Percentiles rank a stretch among this genome's conserved stretches.
Conservation (phyloP, 2,888 invertebrate species). For the Phyllotreta striolata region DNA sequence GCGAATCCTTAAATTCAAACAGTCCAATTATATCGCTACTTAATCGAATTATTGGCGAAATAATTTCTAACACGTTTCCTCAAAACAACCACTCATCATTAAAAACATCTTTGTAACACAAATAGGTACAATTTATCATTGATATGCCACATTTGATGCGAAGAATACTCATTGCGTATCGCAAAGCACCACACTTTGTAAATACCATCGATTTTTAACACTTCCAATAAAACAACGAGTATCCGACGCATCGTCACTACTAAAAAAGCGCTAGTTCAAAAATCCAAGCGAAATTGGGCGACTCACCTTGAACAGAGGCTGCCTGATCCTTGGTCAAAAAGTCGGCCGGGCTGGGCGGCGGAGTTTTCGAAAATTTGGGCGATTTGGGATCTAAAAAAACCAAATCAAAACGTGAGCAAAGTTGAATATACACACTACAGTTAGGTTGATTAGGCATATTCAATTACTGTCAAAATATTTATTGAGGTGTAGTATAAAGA, state of each 20-base stretch:
- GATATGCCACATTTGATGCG: conserved; percentile 56
- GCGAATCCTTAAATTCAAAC: conserved; percentile 28
- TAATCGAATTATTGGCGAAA: conserved; percentile 34
- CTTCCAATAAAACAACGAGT: conserved; percentile 30
- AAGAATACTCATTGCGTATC: conserved; percentile 45
- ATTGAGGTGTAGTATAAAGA: too few species aligned
- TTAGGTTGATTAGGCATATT: too few species aligned
- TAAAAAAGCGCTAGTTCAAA: conserved; percentile 40
- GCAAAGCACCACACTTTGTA: too few species aligned
- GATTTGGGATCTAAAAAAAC: conserved; percentile 66
- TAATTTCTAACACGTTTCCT: neutral
- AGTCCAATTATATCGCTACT: conserved; percentile 4
- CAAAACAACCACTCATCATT: neutral
- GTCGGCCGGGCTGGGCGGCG: conserved; percentile 76
- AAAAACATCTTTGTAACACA: conserved; percentile 25
- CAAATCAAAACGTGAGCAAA: neutral
- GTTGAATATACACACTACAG: neutral
- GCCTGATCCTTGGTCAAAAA: conserved; percentile 62
- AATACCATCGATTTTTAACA: conserved; percentile 4
- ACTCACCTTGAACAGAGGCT: conserved; percentile 60
- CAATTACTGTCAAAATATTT: too few species aligned
- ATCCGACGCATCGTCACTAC: conserved; percentile 42
- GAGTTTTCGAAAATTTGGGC: conserved; percentile 73
- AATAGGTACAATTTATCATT: conserved; percentile 28
- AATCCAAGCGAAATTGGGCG: conserved; percentile 38